Conservation (phyloP, 2,113 vertebrate species). For the Hippotragus niger region DNA sequence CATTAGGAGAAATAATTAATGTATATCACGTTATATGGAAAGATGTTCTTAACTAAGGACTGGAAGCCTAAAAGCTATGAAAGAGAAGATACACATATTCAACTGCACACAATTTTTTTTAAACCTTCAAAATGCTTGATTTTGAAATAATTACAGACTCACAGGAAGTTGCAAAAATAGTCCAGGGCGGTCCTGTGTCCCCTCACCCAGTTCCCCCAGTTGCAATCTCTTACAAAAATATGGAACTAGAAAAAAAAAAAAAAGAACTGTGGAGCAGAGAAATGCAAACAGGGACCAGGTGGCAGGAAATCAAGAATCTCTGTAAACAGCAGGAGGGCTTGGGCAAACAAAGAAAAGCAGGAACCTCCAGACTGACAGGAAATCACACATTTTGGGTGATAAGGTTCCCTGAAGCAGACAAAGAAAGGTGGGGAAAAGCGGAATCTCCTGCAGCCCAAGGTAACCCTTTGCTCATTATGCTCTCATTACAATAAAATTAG, state of each 20-base stretch:
- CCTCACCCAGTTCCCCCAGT: background rate
- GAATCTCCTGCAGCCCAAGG: background rate
- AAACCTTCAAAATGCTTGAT: background rate
- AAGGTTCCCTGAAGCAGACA: background rate
- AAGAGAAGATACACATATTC: background rate
- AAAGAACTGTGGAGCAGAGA: background rate
- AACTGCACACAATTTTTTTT: background rate
- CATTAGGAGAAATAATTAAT: background rate
- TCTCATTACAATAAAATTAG: background rate
- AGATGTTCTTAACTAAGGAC: background rate
- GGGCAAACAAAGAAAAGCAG: background rate
- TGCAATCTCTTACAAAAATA: background rate
- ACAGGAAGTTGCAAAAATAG: background rate
- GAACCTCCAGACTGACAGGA: background rate
- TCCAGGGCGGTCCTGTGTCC: background rate
- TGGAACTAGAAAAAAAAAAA: background rate
- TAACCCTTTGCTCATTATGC: background rate
- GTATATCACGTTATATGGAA: background rate
- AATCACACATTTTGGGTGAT: background rate
- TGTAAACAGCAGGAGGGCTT: background rate
- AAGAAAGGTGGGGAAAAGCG: background rate
- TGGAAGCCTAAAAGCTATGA: background rate
- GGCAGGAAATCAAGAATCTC: background rate
- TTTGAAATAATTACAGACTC: background rate
- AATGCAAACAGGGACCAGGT: background rate